Conservation (phyloP, 2,113 vertebrate species). For the Apodemus speciosus region DNA sequence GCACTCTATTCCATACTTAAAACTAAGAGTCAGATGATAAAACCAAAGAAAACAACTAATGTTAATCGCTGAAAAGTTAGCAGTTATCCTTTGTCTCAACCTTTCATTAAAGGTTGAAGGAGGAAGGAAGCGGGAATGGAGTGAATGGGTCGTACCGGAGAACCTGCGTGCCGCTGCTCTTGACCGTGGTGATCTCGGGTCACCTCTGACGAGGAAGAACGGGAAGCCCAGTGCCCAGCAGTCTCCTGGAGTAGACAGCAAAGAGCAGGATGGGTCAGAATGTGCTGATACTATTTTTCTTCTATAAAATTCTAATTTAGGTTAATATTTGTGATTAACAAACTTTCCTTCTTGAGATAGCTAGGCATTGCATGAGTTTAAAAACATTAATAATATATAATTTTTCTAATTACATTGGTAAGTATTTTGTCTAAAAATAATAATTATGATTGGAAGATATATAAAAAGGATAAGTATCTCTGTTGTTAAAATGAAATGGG, state of each 20-base stretch:
- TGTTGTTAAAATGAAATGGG: background rate
- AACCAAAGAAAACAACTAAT: background rate
- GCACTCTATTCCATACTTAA: background rate
- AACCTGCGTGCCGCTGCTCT: background rate
- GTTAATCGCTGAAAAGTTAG: background rate
- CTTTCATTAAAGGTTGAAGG: background rate
- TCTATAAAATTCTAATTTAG: background rate
- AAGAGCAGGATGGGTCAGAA: background rate
- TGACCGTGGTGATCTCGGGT: too few relatives aligned
- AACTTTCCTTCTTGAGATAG: background rate
- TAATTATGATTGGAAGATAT: background rate
- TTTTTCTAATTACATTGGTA: background rate
- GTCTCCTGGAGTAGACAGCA: too few relatives aligned
- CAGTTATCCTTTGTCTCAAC: background rate
- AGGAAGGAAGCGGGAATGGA: background rate
- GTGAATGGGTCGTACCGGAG: background rate
- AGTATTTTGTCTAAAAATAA: background rate
- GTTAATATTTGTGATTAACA: background rate
- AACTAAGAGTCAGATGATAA: background rate
- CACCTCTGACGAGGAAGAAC: background rate
- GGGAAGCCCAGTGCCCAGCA: background rate
- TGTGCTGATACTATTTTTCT: background rate
- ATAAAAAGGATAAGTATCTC: background rate
- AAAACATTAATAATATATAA: background rate
- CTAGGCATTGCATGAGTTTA: background rate